A percentile compares a stretch with the other conserved stretches of the same genome.
Conservation (phyloP, 2,888 invertebrate genomes). For the Gastracanthus pulcherrimus region DNA sequence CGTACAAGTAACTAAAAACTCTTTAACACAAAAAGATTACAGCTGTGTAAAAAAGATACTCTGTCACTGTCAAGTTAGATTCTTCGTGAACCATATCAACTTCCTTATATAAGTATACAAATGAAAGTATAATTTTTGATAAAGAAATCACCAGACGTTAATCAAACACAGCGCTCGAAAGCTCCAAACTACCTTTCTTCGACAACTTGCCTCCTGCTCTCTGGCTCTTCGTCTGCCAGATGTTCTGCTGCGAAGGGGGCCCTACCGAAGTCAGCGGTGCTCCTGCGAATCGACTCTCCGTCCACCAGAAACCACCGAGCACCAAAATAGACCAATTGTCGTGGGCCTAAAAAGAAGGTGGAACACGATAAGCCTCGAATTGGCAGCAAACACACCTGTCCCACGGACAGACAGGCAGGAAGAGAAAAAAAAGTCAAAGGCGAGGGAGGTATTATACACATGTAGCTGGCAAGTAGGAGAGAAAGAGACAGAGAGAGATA, state of each 20-base stretch:
- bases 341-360: neutral
- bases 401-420: neutral
- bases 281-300: neutral
- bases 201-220: neutral
- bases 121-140: no score
- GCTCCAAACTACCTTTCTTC: neutral
- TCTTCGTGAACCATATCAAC: neutral
- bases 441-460: neutral
- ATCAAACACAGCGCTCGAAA: neutral
- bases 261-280: no score
- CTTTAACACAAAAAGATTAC: no score
- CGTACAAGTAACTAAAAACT: no score
- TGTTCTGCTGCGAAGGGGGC: no score
- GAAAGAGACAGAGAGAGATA: neutral
- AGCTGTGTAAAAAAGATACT: neutral
- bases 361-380: slow-evolving; percentile 7
- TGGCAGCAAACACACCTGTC: no score
- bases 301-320: neutral
- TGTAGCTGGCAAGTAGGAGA: neutral
- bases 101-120: neutral
- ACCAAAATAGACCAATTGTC: slow-evolving; percentile 14
- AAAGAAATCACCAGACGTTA: neutral
- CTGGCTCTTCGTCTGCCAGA: neutral
- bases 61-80: neutral
- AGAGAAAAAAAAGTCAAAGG: neutral